Conservation (phyloP, 2,888 invertebrate species). For the Pheosia tremula region DNA sequence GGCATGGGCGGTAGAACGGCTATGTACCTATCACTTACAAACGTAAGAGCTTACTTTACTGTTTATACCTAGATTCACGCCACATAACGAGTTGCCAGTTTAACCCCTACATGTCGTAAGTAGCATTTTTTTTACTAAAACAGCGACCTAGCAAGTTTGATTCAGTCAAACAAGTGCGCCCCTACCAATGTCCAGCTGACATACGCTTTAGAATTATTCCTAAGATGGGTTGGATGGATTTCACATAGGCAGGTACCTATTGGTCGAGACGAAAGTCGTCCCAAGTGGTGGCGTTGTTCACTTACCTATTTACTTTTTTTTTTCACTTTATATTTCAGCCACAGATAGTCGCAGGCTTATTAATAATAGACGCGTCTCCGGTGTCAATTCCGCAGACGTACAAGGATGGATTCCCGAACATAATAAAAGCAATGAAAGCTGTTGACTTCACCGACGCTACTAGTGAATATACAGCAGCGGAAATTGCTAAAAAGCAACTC, state of each 20-base stretch:
- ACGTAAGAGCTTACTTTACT: constrained; percentile 69
- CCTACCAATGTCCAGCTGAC: too few relatives aligned
- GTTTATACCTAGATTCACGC: not conserved
- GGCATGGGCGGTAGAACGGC: constrained; percentile 96
- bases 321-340: constrained; percentile 67
- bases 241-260: too few relatives aligned
- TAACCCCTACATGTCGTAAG: too few relatives aligned
- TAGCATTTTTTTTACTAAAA: too few relatives aligned
- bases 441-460: constrained; percentile 53
- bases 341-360: constrained; percentile 82
- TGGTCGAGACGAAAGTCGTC: too few relatives aligned
- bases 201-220: too few relatives aligned
- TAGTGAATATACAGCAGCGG: constrained; percentile 49
- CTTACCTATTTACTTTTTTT: not conserved
- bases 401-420: constrained; percentile 83
- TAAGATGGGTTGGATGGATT: too few relatives aligned
- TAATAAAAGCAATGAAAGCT: constrained; percentile 79
- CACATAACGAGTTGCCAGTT: too few relatives aligned
- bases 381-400: constrained; percentile 75
- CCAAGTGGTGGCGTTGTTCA: not conserved
- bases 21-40: constrained; percentile 91
- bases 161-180: too few relatives aligned
- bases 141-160: too few relatives aligned
- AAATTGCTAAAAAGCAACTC: constrained; percentile 48
- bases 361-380: constrained; percentile 89